Conservation (phyloP, 2,888 invertebrate species). For the Drosophila cracens region DNA sequence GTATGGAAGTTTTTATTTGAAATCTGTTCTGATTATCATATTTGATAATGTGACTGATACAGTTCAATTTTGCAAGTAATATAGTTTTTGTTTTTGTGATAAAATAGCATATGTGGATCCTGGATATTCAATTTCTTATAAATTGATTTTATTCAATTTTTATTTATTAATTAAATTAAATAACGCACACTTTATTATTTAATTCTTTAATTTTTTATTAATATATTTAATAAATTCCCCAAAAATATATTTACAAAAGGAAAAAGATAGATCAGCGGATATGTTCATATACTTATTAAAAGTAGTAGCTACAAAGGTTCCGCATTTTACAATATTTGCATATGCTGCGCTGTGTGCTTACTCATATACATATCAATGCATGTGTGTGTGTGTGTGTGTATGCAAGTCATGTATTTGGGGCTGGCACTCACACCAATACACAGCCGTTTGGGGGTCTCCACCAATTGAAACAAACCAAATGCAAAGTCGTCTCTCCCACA, state of each 20-base stretch:
- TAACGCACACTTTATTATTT: background rate
- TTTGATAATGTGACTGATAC: background rate
- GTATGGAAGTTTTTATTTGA: too few species aligned
- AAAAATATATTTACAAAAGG: background rate
- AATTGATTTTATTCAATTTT: background rate
- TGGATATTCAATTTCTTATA: background rate
- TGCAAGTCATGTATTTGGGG: slow-evolving; percentile 49
- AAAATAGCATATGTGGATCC: background rate
- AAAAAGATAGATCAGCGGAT: slow-evolving; percentile 38
- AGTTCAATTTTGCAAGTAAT: background rate
- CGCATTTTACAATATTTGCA: slow-evolving; percentile 70
- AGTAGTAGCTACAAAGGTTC: slow-evolving; percentile 47
- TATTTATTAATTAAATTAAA: background rate
- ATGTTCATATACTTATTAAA: slow-evolving; percentile 26
- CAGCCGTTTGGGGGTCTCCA: slow-evolving; percentile 58
- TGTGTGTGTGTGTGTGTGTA: slow-evolving; percentile 26
- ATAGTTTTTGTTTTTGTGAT: background rate
- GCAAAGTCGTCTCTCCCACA: slow-evolving; percentile 79
- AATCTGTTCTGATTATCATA: background rate
- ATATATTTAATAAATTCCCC: background rate
- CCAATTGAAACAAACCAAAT: slow-evolving; percentile 80
- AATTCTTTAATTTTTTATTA: background rate
- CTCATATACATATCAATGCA: slow-evolving; percentile 3
- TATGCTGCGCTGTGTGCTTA: slow-evolving; percentile 37
- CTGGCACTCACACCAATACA: slow-evolving; percentile 51